Base-by-base conservation (phyloP, 1,140 invertebrate species). In the Lasaia peninsularis region DNA sequence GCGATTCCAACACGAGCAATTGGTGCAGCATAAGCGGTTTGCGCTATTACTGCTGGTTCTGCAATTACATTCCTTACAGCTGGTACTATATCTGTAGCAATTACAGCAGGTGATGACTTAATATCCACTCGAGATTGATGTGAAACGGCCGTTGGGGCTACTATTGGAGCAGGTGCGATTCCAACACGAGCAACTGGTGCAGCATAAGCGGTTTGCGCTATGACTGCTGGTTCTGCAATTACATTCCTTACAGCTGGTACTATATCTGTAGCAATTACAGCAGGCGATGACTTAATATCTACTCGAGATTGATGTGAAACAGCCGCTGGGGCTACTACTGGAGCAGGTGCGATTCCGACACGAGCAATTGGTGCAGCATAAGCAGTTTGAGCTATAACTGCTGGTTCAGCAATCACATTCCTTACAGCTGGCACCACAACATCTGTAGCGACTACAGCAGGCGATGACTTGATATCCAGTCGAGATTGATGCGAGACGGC, bases 211-310 rank as follows among this genome's bases (percentile, higher is more conserved):
- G 55, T n/a, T n/a, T 28, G 24, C 8, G 49, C 28, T 11, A 40
- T 44, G 31, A 33, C 48, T n/a, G n/a, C n/a, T n/a, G n/a, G n/a
- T n/a, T n/a, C 12, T 16, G 20, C 40, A 21, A 48, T 48, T 3
- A 48, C 18, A n/a, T 3, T 48, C 6, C 40, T 16, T 48, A 11
- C 20, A 1, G 20, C 40, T 21, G 40, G 40, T 21, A 11, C 40
- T 11, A 48, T n/a, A n/a, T n/a, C n/a, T n/a, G n/a, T n/a, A n/a
- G n/a, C n/a, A n/a, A n/a, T n/a, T n/a, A 86, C 54, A 20, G 75
- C 80, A 18, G 83, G 83, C 20, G 71, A 62, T n/a, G 75, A 77
- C 59, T 80, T 88, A 59, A 83, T 86, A 64, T 84, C 80, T 32
- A 86, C 60, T 52, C 71, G 74, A 34, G 73, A 81, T 61, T 79